These are phyloP conservation scores for Psilopsiagon aurifrons DNA, from an alignment of 2,113 vertebrate species.

Conservation along the genomic window DNA sequence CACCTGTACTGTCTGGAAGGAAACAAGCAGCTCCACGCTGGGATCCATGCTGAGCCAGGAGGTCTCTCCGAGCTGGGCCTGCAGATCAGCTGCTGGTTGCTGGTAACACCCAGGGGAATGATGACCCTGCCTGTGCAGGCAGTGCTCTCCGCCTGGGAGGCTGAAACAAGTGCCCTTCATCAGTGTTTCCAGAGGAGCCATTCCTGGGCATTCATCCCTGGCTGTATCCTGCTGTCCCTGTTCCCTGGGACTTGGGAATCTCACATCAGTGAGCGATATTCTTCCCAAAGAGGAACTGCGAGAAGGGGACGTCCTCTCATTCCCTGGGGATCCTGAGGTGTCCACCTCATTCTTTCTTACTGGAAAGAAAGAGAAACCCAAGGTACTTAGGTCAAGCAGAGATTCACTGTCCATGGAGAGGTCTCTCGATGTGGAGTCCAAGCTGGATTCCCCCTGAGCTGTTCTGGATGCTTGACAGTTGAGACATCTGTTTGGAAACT, in stretches of 20 bases:
- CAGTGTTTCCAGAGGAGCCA: neutral
- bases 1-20: neutral
- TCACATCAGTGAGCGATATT: neutral
- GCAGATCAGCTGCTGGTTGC: rapidly evolving
- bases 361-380: neutral
- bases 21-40: neutral
- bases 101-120: neutral
- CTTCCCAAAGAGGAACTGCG: neutral
- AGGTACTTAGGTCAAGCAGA: neutral
- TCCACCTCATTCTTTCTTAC: neutral
- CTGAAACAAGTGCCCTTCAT: neutral
- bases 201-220: neutral
- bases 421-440: neutral
- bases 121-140: neutral
- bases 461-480: neutral
- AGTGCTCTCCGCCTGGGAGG: rapidly evolving
- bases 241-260: neutral
- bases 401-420: neutral
- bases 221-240: neutral
- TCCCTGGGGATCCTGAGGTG: neutral
- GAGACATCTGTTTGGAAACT: neutral
- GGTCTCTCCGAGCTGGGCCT: rapidly evolving
- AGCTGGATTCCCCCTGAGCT: neutral
- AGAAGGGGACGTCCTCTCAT: neutral
- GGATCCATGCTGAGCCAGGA: neutral